Conservation (phyloP, 2,888 invertebrate species). For the Tiliacea citrago region DNA sequence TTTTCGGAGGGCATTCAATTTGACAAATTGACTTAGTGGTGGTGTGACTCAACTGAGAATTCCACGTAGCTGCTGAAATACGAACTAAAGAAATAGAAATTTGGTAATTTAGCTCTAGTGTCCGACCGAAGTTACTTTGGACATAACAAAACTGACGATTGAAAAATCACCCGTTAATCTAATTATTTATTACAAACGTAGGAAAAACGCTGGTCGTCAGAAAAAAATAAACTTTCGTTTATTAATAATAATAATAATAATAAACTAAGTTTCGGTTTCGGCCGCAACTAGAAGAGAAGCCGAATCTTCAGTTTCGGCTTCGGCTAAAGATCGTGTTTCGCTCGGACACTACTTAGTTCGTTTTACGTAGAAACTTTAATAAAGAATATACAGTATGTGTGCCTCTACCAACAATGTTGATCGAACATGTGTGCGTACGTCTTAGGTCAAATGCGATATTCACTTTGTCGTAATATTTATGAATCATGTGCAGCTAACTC, state of each 20-base stretch:
- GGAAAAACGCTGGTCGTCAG: not conserved
- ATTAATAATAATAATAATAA: too few relatives aligned
- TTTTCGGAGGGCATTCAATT: slow-evolving; percentile 33
- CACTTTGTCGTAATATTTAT: slow-evolving; percentile 64
- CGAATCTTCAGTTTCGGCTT: not conserved
- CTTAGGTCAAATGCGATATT: slow-evolving; percentile 66
- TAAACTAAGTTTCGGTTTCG: not conserved
- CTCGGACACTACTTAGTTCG: slow-evolving; percentile 45
- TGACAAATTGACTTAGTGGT: slow-evolving; percentile 78
- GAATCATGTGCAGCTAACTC: slow-evolving; percentile 68
- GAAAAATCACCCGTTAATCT: not conserved
- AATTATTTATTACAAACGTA: slow-evolving; percentile 7
- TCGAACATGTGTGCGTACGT: slow-evolving; percentile 69
- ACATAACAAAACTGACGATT: not conserved
- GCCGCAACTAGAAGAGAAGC: not conserved
- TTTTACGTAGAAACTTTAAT: slow-evolving; percentile 59
- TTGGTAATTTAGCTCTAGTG: slow-evolving; percentile 55
- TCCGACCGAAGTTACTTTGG: slow-evolving; percentile 2
- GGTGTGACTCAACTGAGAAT: slow-evolving; percentile 81
- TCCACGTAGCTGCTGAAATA: slow-evolving; percentile 71
- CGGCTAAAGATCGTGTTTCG: not conserved
- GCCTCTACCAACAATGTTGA: slow-evolving; percentile 38
- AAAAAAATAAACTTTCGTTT: not conserved
- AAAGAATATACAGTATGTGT: slow-evolving; percentile 73
- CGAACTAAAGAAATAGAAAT: slow-evolving; percentile 65